These are phyloP conservation scores for Alethe diademata DNA, from an alignment of 2,113 vertebrate species.

Conservation along the genomic window DNA sequence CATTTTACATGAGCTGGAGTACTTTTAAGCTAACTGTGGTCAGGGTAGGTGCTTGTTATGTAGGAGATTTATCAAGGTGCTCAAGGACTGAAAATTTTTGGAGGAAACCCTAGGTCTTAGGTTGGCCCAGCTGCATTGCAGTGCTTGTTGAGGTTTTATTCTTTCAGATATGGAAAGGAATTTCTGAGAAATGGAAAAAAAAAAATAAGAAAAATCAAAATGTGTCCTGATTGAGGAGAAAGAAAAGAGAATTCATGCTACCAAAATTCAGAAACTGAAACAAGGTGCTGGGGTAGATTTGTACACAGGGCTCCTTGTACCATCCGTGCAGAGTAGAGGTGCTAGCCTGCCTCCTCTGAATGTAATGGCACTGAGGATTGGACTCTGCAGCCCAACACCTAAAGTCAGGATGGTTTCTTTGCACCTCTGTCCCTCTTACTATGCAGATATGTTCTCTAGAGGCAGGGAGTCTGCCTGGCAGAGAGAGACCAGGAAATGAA, in stretches of 20 bases:
- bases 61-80: neutral
- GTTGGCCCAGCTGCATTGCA: neutral
- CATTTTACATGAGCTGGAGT: neutral
- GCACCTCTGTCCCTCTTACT: neutral
- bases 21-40: neutral
- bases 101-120: neutral
- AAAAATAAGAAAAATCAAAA: neutral
- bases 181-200: neutral
- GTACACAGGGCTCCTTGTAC: neutral
- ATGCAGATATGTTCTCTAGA: neutral
- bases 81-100: neutral
- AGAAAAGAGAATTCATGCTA: neutral
- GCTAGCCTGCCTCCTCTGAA: neutral
- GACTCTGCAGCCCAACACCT: neutral
- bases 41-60: neutral
- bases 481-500: neutral
- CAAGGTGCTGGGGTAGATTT: neutral
- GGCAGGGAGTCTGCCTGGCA: accelerated
- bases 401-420: neutral
- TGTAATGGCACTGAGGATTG: neutral
- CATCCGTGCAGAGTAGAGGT: neutral
- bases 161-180: neutral
- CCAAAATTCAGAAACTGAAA: neutral
- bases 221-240: neutral
- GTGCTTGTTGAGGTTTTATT: neutral